phyloP scores from a whole-genome alignment of 2,888 invertebrate species.

The Lissocephala sabroskyi region DNA sequence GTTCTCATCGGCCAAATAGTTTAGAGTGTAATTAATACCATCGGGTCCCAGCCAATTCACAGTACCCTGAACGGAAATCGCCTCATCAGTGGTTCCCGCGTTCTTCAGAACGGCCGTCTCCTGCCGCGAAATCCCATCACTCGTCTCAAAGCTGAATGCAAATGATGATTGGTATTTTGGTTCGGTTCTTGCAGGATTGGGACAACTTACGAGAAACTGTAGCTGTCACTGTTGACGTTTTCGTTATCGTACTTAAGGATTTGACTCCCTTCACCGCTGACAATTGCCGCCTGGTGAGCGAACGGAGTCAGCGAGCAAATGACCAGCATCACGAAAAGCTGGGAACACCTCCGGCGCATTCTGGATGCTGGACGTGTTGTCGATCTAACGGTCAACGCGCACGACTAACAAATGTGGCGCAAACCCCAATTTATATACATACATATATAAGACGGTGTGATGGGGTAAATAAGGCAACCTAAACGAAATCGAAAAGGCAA shows the following conservation, averaged over 20 bases:
- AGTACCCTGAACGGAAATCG: conserved; percentile 71
- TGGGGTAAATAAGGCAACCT: neutral
- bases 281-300: neutral
- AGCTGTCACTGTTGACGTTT: conserved; percentile 75
- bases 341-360: too few species aligned
- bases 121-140: conserved; percentile 71
- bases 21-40: conserved; percentile 73
- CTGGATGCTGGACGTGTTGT: neutral
- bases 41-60: conserved; percentile 73
- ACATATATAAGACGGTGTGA: conserved; percentile 12
- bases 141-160: conserved; percentile 71
- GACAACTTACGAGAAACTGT: conserved; percentile 76
- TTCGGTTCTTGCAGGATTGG: neutral
- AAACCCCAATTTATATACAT: conserved; percentile 39
- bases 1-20: conserved; percentile 75
- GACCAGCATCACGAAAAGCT: too few species aligned
- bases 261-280: conserved; percentile 31
- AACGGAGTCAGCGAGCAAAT: conserved; percentile 6
- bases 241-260: conserved; percentile 69
- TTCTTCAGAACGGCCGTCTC: conserved; percentile 72
- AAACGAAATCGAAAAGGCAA: conserved; percentile 11
- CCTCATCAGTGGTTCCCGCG: conserved; percentile 72
- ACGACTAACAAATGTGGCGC: conserved; percentile 24
- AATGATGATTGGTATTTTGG: too few species aligned
- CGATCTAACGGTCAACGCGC: conserved; percentile 13